Conservation (phyloP, 1,140 invertebrate genomes). For the Dendrolimus kikuchii region DNA sequence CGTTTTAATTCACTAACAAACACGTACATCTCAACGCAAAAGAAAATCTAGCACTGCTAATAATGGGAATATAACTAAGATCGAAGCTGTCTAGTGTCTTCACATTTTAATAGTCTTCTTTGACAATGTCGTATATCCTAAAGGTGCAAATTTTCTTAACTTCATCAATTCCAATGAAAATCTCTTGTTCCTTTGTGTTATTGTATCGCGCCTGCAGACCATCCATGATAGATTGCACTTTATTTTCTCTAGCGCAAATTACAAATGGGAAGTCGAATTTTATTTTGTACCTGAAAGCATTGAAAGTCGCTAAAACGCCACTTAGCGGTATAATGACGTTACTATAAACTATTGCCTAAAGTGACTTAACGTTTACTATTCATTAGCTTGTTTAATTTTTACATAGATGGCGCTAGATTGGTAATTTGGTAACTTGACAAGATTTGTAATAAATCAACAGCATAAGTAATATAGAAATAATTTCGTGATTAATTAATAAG, state of each 20-base stretch:
- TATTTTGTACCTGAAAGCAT: constrained; percentile 73
- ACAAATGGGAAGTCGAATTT: constrained; percentile 83
- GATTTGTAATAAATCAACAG: no score
- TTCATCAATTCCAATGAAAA: constrained; percentile 75
- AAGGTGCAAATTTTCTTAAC: constrained; percentile 80
- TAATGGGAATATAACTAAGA: no score
- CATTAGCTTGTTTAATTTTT: no score
- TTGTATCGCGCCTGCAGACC: constrained; percentile 72
- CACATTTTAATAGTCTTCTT: constrained; percentile 10
- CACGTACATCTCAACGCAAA: no score
- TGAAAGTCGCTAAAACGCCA: constrained; percentile 10
- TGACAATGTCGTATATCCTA: constrained; percentile 73
- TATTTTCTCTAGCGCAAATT: constrained; percentile 79
- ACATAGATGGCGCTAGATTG: no score
- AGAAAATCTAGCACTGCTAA: no score
- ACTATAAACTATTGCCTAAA: background rate
- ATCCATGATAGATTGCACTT: constrained; percentile 74
- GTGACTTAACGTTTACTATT: no score
- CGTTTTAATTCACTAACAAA: no score
- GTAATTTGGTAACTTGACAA: no score
- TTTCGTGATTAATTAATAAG: no score
- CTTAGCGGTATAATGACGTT: constrained; percentile 6
- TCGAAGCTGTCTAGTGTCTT: no score
- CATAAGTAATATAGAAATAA: no score
- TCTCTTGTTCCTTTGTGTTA: constrained; percentile 73